Evolutionary conservation across 2,113 vertebrate genomes (phyloP), one percentile per base, ranked within the genome.

Genomic region (Brachypodius melanocephalos): DNA sequence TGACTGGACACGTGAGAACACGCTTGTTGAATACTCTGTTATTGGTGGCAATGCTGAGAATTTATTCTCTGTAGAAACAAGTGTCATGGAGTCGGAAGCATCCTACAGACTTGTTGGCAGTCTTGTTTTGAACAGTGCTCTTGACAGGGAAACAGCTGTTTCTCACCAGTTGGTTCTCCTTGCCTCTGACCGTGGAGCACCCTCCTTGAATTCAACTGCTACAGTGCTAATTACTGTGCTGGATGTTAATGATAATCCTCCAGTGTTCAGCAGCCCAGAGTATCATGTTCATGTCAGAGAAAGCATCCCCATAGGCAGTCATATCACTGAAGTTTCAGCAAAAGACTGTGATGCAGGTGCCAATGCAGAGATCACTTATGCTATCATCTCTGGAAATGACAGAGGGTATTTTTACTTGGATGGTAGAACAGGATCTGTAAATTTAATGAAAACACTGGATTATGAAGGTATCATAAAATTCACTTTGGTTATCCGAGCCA

Each of bases 241-340:
- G 13, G 99, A 99, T 96, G 96, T 96, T 88, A 99, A 99, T 85
- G 99, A 99, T 91, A 99, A 99, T 31, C 80, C 98, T 11, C 99
- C 99, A 9, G 76, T 97, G 32, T 99, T 99, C 84, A 96, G 82
- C 85, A 98, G 92, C 49, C 63, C 43, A 0, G 97, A 98, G 46
- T 98, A 99, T 83, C 97, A 98, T 1, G 65, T 97, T 32, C 98
- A 98, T 19, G 96, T 99, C 57, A 98, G 96, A 85, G 99, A 99
- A 97, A 98, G 97, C 67, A 96, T 97, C 58, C 97, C 93, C 14
- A 16, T 97, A 7, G 98, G 98, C 18, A 98, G 98, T 76, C 96
- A 82, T 9, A n/a, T 99, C 79, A 94, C 97, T 16, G 95, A 97
- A 63, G 97, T 99, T 67, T 98, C 95, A 15, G 99, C 99, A 79